Base-by-base conservation (phyloP, 2,797 vertebrate genomes). In the Heteromormyrus szaboi region DNA sequence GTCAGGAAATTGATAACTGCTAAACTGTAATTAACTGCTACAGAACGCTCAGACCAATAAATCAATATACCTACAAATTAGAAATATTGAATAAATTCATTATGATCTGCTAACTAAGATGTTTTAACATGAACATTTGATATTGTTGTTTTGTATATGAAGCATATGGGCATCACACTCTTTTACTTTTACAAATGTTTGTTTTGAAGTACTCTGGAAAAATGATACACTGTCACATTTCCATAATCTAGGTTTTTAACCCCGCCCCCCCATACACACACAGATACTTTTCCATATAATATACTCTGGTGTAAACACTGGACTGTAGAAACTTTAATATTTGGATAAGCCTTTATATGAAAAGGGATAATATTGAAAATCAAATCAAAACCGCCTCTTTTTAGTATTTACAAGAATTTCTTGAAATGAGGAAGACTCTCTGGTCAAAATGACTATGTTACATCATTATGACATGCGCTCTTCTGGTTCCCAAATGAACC, bases 401-500 rank as follows among this genome's bases (percentile, higher is more conserved):
- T 17, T 54, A 17, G 22, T 25, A 76, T 33, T 53, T 86, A 7
- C 85, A 33, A 19, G 4, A 37, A 41, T 86, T 56, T 56, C 11
- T 14, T 37, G 11, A 48, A 85, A 53, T 9, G 2, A 8, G 53
- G 51, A 54, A 54, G 50, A 51, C 19, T n/a, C 51, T 50, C 53
- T 62, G 9, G 56, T 88, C 51, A 37, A 44, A 87, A 87, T 88
- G 22, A 81, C 62, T 87, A 56, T 44, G 50, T 29, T 88, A 62
- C 50, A 89, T 81, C 89, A 90, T 88, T 65, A 83, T 86, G 41
- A 59, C 25, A 29, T 53, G 65, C 2, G 7, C 85, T 90, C 68
- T 33, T 68, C 54, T 51, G 62, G n/a, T 62, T 25, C 85, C 85
- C 83, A 89, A 89, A 92, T 89, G 53, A 90, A 87, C 86, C 65